Base-by-base conservation (phyloP, 2,797 vertebrate genomes). In the Lemur catta region DNA sequence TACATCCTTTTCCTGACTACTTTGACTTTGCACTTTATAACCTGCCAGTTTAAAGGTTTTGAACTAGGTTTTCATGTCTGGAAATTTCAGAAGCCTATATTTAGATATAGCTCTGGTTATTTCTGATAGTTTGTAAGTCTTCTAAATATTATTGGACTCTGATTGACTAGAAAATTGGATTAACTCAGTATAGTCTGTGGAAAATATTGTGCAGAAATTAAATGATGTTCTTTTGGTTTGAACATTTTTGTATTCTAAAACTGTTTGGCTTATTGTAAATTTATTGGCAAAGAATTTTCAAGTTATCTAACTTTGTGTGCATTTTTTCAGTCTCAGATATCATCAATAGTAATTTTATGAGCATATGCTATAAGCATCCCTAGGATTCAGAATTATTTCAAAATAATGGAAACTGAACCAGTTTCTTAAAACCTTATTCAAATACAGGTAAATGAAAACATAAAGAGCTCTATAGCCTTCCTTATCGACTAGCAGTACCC, bases 21-120 rank as follows among this genome's bases (percentile, higher is more conserved):
- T 87, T 67, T 65, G 61, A 89, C 72, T 89, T 84, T 97, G 50
- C 89, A 79, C 91, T 97, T 98, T 93, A 95, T 81, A 94, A 89
- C 28, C 57, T 95, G 33, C 38, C 75, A 95, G 67, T 72, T 71
- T 72, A 89, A 95, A 93, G 43, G 43, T 93, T 93, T 85, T 85
- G 55, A 95, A 89, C 65, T 69, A 84, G 18, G 1, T 87, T 26
- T 89, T 95, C 94, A 93, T 24, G 8, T 86, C 41, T 92, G 38
- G 3, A 67, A 84, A 84, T 93, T 96, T 96, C 24, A 92, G 74
- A 96, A 94, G 43, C 10, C 81, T 69, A 46, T 84, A 81, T 93
- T 94, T 85, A 94, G 43, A 72, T 59, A 81, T 71, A 76, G 17
- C 33, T 79, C 28, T 92, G 57, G 17, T 61, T 91, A 91, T 82